Percentiles rank a stretch among this genome's conserved stretches.
Conservation (phyloP, 2,113 vertebrate species). For the Tamias sibiricus region DNA sequence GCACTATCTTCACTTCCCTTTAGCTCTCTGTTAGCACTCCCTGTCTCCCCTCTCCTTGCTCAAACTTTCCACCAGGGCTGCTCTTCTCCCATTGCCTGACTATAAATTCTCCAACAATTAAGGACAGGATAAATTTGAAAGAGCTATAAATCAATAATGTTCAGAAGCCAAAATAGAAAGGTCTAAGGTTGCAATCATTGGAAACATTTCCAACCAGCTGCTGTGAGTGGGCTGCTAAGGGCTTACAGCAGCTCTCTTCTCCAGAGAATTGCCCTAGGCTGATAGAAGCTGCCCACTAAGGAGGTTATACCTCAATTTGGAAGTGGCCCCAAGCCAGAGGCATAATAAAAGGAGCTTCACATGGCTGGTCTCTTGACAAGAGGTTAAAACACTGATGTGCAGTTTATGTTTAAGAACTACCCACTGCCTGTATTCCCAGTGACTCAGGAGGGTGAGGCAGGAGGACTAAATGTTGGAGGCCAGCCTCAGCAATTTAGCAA, state of each 20-base stretch:
- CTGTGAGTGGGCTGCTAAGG: background rate
- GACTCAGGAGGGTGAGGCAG: too few relatives aligned
- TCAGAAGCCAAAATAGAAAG: slow-evolving; percentile 12
- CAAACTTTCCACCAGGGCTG: background rate
- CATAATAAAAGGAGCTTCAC: background rate
- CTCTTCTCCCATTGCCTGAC: background rate
- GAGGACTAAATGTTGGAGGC: too few relatives aligned
- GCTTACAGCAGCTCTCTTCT: background rate
- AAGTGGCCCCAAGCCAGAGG: background rate
- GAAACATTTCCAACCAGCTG: slow-evolving; percentile 19
- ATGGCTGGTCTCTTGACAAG: background rate
- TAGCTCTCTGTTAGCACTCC: background rate
- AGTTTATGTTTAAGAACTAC: background rate
- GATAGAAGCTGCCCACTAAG: background rate
- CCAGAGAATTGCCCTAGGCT: background rate
- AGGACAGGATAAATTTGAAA: background rate
- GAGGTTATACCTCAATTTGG: background rate
- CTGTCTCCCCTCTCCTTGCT: background rate
- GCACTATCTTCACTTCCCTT: background rate
- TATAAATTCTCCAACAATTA: background rate
- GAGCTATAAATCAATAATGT: background rate
- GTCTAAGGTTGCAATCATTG: background rate
- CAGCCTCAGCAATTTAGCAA: too few relatives aligned
- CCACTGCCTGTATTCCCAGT: background rate
- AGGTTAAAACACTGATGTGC: background rate